Evolutionary conservation across 2,113 vertebrate species (phyloP).

Genomic region (Psilopsiagon aymara): DNA sequence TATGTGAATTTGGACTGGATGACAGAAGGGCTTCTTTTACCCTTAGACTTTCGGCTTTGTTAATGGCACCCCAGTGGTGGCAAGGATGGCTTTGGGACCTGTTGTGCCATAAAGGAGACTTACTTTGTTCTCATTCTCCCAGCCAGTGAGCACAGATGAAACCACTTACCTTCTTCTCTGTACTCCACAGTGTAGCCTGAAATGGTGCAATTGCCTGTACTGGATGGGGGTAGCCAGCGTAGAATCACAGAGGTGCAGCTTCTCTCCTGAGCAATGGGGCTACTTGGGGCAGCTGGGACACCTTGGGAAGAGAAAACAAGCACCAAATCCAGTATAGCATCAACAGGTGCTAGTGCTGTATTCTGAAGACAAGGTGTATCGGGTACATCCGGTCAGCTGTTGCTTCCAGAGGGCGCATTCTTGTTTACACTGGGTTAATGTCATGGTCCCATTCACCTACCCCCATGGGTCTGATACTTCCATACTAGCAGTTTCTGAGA

Average conservation of each 20-base stretch:
- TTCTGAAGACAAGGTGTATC: background rate
- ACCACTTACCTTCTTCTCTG: slow-evolving; percentile 88
- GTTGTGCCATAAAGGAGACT: background rate
- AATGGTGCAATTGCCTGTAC: slow-evolving; percentile 90
- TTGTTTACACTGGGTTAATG: background rate
- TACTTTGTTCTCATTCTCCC: background rate
- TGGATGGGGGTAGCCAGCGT: slow-evolving; percentile 91
- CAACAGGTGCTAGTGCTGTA: background rate
- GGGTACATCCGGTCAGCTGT: background rate
- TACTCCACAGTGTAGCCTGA: slow-evolving; percentile 96
- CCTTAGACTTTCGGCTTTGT: background rate
- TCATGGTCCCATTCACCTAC: background rate
- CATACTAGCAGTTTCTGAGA: background rate
- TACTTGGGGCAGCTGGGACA: slow-evolving; percentile 91
- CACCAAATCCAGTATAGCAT: background rate
- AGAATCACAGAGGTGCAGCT: slow-evolving; percentile 92
- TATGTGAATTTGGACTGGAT: background rate
- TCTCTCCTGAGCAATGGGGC: slow-evolving; percentile 94
- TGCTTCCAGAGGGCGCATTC: background rate
- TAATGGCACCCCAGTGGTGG: background rate
- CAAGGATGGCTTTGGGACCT: background rate
- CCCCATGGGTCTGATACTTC: background rate
- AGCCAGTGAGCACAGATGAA: background rate
- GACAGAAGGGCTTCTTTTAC: background rate
- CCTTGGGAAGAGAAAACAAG: slow-evolving; percentile 70